These are phyloP conservation scores for Eulemur rufifrons DNA, from an alignment of 2,113 vertebrate genomes.

Conservation along the genomic window DNA sequence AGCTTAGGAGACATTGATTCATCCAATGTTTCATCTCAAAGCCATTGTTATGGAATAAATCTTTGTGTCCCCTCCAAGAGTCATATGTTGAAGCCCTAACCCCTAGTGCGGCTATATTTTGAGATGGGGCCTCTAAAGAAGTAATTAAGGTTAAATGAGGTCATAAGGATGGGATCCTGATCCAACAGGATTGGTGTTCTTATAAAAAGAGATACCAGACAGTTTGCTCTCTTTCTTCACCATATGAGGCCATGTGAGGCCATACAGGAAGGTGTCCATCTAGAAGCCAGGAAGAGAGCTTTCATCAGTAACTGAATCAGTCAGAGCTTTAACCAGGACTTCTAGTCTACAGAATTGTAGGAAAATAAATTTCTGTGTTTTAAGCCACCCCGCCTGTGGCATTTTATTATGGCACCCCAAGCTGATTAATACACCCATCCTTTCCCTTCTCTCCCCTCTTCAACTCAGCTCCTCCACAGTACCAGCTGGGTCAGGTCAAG, in stretches of 20 bases:
- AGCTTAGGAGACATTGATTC: not conserved
- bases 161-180: not conserved
- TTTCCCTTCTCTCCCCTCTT: not conserved
- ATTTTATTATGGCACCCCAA: not conserved
- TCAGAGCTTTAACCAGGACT: not conserved
- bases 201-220: not conserved
- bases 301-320: not conserved
- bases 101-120: not conserved
- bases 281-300: not conserved
- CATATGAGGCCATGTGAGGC: not conserved
- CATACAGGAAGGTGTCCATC: not conserved
- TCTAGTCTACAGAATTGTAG: not conserved
- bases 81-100: not conserved
- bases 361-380: not conserved
- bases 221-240: not conserved
- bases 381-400: not conserved
- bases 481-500: not conserved
- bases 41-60: not conserved
- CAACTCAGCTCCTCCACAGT: not conserved
- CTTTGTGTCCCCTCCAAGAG: not conserved
- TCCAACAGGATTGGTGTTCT: not conserved
- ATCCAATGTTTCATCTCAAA: not conserved
- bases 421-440: not conserved
- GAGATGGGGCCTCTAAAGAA: not conserved
- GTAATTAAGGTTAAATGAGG: not conserved